Base-by-base conservation (phyloP, 2,888 invertebrate species). In the Atherix ibis region DNA sequence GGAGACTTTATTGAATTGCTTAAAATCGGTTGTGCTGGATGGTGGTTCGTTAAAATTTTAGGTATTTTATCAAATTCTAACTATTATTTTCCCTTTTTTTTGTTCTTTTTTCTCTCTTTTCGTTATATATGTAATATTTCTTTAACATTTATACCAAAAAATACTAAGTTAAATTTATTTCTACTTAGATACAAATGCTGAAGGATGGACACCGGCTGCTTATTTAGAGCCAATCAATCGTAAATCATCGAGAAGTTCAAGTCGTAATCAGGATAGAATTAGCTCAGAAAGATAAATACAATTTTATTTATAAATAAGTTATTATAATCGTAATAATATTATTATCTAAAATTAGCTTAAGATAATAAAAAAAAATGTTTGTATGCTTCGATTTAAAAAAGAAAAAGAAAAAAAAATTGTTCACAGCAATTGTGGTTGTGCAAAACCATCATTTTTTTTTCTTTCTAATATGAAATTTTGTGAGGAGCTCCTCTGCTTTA, bases 181-280 rank as follows among this genome's bases (percentile, higher is more conserved):
- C n/a, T n/a, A n/a, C n/a, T 31, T 61, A 64, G 79, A 73, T 46
- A 65, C 67, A 40, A 69, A 73, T 46, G 68, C 75, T 52, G 87
- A 87, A 63, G 91, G 91, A 46, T 94, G 92, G 92, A 89, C 87
- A 39, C 92, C 92, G 36, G 87, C 88, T 33, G 87, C 88, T 19
- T 92, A 89, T 65, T 68, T 92, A 62, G 87, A 87, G 65, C 70
- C 69, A 44, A 54, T 69, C 47, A 77, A 76, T 62, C 71, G 79
- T 54, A 82, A 79, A 65, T 78, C 80, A 45, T 58, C 58, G 40
- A 72, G 79, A 52, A 77, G 77, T 48, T 76, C 78, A 48, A 73
- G 73, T 56, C 67, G 70, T 51, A 71, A 70, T 45, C 72, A 72
- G 56, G 71, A 72, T 53, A 65, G 66, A 43, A 55, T 69, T n/a